Conservation (phyloP, 2,888 invertebrate genomes). For the Chirona hameri region DNA sequence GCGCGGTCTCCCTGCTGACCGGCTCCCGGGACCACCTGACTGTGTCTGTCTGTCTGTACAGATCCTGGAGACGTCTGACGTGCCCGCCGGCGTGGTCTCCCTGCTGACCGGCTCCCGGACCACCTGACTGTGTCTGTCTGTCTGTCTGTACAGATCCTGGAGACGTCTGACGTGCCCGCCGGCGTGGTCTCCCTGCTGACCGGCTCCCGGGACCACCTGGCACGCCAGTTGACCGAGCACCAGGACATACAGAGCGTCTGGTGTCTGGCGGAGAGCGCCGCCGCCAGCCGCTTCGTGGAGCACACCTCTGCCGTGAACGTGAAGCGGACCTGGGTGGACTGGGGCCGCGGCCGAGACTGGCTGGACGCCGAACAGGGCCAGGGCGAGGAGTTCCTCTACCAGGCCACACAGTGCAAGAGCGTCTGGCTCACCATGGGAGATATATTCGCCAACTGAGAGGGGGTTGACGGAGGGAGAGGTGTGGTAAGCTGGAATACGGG, state of each 20-base stretch:
- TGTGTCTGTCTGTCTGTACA: conserved; percentile 36
- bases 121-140: conserved; percentile 43
- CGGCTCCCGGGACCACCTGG: conserved; percentile 47
- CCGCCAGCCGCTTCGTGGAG: conserved; percentile 44
- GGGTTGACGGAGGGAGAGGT: no score
- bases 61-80: conserved; percentile 50
- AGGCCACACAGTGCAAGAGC: conserved; percentile 47
- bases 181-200: conserved; percentile 51
- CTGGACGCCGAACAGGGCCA: conserved; percentile 43
- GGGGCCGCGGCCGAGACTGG: conserved; percentile 47
- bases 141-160: conserved; percentile 46
- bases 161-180: conserved; percentile 50
- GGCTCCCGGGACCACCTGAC: no score
- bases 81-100: conserved; percentile 51
- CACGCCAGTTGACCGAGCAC: conserved; percentile 48
- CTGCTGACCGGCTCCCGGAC: conserved; percentile 48
- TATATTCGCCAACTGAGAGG: conserved; percentile 48
- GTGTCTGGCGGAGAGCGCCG: conserved; percentile 33
- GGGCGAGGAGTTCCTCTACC: conserved; percentile 49
- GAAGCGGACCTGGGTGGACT: conserved; percentile 50
- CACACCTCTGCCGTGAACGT: conserved; percentile 47
- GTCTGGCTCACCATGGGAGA: conserved; percentile 52
- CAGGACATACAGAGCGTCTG: conserved; percentile 46
- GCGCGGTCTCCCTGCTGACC: neutral
- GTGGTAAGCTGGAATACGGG: no score